Evolutionary conservation across 2,797 vertebrate species (phyloP).

Genomic region (Alectoris magna): DNA sequence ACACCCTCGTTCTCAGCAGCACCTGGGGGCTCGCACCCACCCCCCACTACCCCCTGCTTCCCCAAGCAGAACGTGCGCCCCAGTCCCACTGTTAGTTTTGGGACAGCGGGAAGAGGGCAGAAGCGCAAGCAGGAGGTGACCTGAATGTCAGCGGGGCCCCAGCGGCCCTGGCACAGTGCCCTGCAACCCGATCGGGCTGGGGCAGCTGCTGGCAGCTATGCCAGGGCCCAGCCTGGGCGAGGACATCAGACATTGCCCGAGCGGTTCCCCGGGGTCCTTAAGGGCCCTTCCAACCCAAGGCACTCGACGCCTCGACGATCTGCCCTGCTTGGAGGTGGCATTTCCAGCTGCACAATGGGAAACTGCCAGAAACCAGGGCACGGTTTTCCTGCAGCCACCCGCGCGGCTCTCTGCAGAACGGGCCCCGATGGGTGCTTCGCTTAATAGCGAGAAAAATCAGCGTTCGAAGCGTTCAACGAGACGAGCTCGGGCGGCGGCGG

Average conservation of each 20-base stretch:
- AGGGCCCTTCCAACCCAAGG: neutral
- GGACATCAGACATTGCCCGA: neutral
- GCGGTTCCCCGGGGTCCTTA: neutral
- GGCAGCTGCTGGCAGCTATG: neutral
- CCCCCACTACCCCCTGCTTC: neutral
- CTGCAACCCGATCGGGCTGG: neutral
- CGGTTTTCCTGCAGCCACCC: rapidly evolving
- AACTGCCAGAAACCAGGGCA: neutral
- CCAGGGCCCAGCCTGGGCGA: neutral
- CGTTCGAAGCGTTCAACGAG: neutral
- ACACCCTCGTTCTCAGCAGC: neutral
- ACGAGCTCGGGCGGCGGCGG: neutral
- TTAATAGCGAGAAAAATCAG: neutral
- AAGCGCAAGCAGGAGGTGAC: neutral
- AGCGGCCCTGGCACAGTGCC: neutral
- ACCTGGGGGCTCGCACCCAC: rapidly evolving
- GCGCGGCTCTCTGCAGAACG: rapidly evolving
- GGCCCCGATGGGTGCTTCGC: neutral
- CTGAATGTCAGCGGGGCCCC: rapidly evolving
- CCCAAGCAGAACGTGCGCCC: rapidly evolving
- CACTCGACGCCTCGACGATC: too few relatives aligned
- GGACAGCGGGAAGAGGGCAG: neutral
- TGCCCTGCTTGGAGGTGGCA: neutral
- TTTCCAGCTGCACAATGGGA: neutral
- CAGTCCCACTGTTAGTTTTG: neutral